Evolutionary conservation across 1,140 invertebrate species (phyloP).

Genomic region (Streblospio benedicti): DNA sequence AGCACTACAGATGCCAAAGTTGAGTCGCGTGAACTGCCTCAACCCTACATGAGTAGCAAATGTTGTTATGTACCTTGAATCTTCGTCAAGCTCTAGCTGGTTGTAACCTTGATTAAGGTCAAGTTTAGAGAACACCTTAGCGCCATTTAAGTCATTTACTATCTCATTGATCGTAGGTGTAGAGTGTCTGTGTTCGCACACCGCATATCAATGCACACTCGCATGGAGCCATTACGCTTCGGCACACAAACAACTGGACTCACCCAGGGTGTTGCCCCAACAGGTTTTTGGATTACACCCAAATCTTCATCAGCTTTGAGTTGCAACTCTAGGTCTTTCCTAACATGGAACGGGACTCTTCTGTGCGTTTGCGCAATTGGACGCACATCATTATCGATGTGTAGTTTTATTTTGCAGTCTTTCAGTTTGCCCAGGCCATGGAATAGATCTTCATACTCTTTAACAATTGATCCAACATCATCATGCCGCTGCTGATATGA

Average conservation of each 20-base stretch:
- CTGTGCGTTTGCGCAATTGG: background rate
- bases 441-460: background rate
- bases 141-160: background rate
- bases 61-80: background rate
- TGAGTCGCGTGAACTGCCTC: background rate
- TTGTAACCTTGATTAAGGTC: background rate
- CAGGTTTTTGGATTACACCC: too few species aligned
- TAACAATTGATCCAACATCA: too few species aligned
- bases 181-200: too few species aligned
- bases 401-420: background rate
- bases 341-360: background rate
- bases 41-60: conserved; percentile 1
- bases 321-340: background rate
- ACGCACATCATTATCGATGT: background rate
- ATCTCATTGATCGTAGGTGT: background rate
- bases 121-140: background rate
- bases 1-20: background rate
- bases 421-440: background rate
- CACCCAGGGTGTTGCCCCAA: too few species aligned
- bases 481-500: too few species aligned
- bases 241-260: too few species aligned
- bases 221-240: too few species aligned
- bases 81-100: background rate
- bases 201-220: too few species aligned
- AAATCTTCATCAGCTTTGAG: too few species aligned